A percentile compares a stretch with the other conserved stretches of the same genome.
These are phyloP conservation scores for Chironomus striatipennis DNA, from an alignment of 1,140 invertebrate species.

Conservation along the genomic window DNA sequence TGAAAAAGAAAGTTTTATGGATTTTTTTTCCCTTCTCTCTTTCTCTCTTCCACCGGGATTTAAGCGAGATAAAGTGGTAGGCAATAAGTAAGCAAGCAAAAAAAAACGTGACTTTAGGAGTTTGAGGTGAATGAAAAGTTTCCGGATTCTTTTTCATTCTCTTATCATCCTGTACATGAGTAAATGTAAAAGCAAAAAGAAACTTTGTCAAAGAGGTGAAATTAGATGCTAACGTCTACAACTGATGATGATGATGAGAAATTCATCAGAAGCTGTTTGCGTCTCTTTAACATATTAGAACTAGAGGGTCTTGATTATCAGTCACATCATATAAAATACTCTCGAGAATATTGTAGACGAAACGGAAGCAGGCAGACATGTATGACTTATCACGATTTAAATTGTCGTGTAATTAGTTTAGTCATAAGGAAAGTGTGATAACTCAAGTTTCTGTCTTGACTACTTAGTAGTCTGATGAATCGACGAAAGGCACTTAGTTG, in stretches of 20 bases:
- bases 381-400: too few species aligned
- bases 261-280: too few species aligned
- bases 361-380: too few species aligned
- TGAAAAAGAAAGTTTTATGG: neutral
- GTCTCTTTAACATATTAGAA: too few species aligned
- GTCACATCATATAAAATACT: too few species aligned
- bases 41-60: neutral
- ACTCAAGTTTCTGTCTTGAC: too few species aligned
- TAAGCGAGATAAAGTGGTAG: conserved; percentile 7
- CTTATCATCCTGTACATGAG: neutral
- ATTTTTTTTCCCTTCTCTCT: neutral
- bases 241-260: neutral
- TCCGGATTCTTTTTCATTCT: neutral
- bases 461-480: too few species aligned
- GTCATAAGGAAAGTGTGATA: too few species aligned
- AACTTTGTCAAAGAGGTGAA: neutral
- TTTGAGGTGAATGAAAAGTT: neutral
- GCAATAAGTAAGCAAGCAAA: neutral
- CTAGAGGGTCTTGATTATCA: too few species aligned
- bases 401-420: too few species aligned
- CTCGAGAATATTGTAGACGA: too few species aligned
- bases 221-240: neutral
- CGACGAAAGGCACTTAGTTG: too few species aligned
- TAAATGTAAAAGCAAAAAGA: neutral
- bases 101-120: neutral